phyloP scores from a whole-genome alignment of 2,888 invertebrate genomes.

The Orthosia incerta region DNA sequence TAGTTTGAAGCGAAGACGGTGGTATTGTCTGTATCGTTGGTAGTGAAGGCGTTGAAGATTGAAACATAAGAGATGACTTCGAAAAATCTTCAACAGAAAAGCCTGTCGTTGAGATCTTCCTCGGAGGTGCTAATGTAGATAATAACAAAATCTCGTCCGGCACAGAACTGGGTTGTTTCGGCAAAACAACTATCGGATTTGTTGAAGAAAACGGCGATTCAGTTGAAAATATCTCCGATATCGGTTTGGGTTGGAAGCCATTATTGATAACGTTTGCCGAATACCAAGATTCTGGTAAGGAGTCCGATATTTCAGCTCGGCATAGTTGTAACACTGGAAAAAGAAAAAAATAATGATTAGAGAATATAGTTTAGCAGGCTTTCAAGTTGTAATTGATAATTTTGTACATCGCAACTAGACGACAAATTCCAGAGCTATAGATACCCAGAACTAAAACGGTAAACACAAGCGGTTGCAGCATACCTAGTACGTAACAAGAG shows the following conservation, averaged over 20 bases:
- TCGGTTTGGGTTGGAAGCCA: slow-evolving; percentile 83
- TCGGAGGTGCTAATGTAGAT: slow-evolving; percentile 64
- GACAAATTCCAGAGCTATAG: slow-evolving; percentile 6
- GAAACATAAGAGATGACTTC: slow-evolving; percentile 30
- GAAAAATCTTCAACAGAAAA: slow-evolving; percentile 38
- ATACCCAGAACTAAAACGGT: slow-evolving; percentile 37
- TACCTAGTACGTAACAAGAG: background rate
- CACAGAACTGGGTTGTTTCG: slow-evolving; percentile 55
- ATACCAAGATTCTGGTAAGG: slow-evolving; percentile 82
- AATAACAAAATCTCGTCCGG: slow-evolving; percentile 54
- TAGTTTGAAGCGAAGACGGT: slow-evolving; percentile 17
- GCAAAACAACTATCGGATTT: slow-evolving; percentile 75
- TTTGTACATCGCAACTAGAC: background rate
- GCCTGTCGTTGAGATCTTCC: slow-evolving; percentile 41
- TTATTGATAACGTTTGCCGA: slow-evolving; percentile 86
- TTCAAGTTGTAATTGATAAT: background rate
- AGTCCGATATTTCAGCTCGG: slow-evolving; percentile 81
- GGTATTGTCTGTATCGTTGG: slow-evolving; percentile 35
- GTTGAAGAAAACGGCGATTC: slow-evolving; percentile 77
- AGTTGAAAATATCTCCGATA: slow-evolving; percentile 85
- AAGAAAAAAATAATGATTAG: slow-evolving; percentile 17
- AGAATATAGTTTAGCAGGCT: background rate
- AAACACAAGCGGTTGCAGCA: slow-evolving; percentile 29
- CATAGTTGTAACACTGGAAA: slow-evolving; percentile 88
- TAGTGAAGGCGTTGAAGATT: slow-evolving; percentile 52